Evolutionary conservation across 2,797 vertebrate species (phyloP), one percentile per base, ranked within the genome.

Genomic region (Schizothorax lantsangensis): DNA sequence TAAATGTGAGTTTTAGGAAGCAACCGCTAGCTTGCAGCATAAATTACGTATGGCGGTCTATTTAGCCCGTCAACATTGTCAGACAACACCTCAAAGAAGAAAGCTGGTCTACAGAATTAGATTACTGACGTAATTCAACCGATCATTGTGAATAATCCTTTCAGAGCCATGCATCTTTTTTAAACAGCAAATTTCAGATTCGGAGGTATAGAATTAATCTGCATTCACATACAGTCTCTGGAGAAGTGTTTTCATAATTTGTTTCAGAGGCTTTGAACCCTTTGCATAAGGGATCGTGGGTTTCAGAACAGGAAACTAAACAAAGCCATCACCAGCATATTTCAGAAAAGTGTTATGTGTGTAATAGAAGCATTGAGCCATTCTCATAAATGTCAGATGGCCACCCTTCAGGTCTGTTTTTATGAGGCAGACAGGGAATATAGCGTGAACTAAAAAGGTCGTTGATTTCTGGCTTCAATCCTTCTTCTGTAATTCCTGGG

Each of bases 301-400:
- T 72, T 71, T 85, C 21, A 72, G 49, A 52, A 79, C 17, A 71
- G 52, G 26, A 57, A 85, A 80, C 52, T 57, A 72, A 84, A 84
- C 83, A 77, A 80, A 79, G 66, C 38, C 47, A 71, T 69, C 49
- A 36, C 49, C 40, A 71, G 52, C 38, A 68, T 73, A 68, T 78
- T 73, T 49, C 45, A 78, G 45, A n/a, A 78, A 78, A 78, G 72
- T 68, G 73, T 30, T 66, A 47, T 74, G 62, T 54, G 74, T 59
- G n/a, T 85, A 78, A 68, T 57, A 59, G 77, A 72, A 79, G 38
- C 77, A 43, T 72, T 62, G 66, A 72, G 49, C 73, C 38, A 80
- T 47, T 85, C 77, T 85, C 68, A 80, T 62, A 85, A 80, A 85
- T 85, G 77, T 85, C 84, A 80, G 77, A 80, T 80, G 84, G 84